Evolutionary conservation across 2,888 invertebrate species (phyloP).

Genomic region (Liopterus haemorrhoidalis): DNA sequence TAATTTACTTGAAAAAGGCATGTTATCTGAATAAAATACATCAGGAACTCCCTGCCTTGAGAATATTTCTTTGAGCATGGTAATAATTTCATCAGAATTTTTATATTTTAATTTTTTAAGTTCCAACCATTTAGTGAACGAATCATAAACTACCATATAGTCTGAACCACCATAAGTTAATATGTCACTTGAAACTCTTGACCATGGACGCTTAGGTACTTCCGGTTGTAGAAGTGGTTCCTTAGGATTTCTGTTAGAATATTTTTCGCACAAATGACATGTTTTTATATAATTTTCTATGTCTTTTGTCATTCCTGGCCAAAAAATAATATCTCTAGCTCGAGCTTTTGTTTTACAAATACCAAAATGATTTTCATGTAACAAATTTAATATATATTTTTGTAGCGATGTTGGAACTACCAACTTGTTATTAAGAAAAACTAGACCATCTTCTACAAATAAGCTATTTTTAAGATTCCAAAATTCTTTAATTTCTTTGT

Average conservation of each 20-base stretch:
- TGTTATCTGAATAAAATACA: constrained; percentile 23
- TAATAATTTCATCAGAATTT: constrained; percentile 13
- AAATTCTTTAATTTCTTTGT: constrained; percentile 6
- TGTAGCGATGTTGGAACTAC: constrained; percentile 18
- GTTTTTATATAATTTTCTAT: constrained; percentile 17
- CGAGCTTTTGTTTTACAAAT: constrained; percentile 15
- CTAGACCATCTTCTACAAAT: constrained; percentile 12
- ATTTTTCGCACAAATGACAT: constrained; percentile 21
- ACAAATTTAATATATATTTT: constrained; percentile 18
- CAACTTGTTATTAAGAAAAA: constrained; percentile 14
- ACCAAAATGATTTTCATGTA: constrained; percentile 25
- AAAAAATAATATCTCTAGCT: constrained; percentile 23
- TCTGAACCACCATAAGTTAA: constrained; percentile 11
- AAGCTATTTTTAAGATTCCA: constrained; percentile 14
- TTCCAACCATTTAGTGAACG: constrained; percentile 24
- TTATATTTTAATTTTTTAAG: constrained; percentile 5
- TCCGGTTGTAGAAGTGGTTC: constrained; percentile 24
- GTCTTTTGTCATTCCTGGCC: constrained; percentile 21
- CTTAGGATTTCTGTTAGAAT: constrained; percentile 15
- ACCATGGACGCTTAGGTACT: constrained; percentile 20
- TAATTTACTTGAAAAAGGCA: constrained; percentile 19
- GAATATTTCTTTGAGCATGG: constrained; percentile 21
- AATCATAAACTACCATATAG: constrained; percentile 24
- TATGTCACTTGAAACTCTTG: constrained; percentile 18
- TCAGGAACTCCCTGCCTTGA: constrained; percentile 24